Conservation (phyloP, 92 coral and sea anemone species). For the Zoanthus sansibaricus region DNA sequence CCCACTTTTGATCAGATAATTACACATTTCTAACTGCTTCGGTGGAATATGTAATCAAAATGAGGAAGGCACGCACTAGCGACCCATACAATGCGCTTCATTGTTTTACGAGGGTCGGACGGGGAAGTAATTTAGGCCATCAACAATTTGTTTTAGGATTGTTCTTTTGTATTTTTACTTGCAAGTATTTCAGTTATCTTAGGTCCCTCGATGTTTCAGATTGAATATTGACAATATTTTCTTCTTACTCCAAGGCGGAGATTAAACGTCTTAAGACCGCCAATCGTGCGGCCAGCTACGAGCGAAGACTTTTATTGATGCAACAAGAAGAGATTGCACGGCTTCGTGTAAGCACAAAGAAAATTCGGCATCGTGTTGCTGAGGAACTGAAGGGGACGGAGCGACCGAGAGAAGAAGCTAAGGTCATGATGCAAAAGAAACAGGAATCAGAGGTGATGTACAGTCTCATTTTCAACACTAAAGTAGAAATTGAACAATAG, state of each 20-base stretch:
- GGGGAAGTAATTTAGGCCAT: no score
- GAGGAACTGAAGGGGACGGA: slow-evolving; percentile 55
- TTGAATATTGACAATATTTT: neutral
- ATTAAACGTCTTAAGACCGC: slow-evolving; percentile 95
- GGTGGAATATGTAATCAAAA: no score
- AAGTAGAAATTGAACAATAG: no score
- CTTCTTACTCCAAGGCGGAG: slow-evolving; percentile 80
- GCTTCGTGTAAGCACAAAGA: slow-evolving; percentile 82
- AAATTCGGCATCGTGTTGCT: slow-evolving; percentile 80
- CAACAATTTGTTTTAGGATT: neutral
- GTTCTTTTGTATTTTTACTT: neutral
- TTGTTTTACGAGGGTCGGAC: no score
- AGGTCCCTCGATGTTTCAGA: neutral
- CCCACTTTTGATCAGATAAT: no score
- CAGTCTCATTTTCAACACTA: neutral
- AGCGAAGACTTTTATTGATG: slow-evolving; percentile 86
- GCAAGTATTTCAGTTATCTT: neutral
- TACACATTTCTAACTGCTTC: no score
- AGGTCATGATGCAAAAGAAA: neutral
- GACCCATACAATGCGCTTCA: no score
- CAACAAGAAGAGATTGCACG: slow-evolving; percentile 96
- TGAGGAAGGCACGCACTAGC: no score
- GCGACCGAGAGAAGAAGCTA: slow-evolving; percentile 32
- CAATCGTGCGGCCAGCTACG: slow-evolving; percentile 93
- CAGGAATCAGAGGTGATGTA: slow-evolving; percentile 17